Conservation (phyloP, 2,888 invertebrate genomes). For the Minunthozetes semirufus region DNA sequence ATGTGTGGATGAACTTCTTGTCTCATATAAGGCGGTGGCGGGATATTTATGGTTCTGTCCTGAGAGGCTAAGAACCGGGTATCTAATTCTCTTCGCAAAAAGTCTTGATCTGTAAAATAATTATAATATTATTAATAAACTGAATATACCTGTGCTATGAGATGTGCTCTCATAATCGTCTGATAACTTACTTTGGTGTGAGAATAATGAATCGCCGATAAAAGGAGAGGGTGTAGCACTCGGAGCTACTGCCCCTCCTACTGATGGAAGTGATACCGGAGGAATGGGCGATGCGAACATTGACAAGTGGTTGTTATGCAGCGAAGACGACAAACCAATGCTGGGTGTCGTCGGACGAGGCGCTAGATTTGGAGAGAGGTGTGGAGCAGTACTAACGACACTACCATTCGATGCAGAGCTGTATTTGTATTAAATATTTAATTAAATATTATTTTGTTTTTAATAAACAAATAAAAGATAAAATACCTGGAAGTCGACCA, state of each 20-base stretch:
- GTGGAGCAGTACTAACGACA: not conserved
- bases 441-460: not conserved
- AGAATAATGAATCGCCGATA: conserved; percentile 42
- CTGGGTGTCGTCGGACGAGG: conserved; percentile 33
- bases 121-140: too few relatives aligned
- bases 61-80: conserved; percentile 76
- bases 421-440: conserved; percentile 26
- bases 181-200: conserved; percentile 41
- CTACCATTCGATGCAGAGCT: conserved; percentile 34
- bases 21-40: conserved; percentile 49
- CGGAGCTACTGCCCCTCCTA: conserved; percentile 39
- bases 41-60: conserved; percentile 45
- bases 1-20: conserved; percentile 90
- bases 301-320: conserved; percentile 36
- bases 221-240: conserved; percentile 41
- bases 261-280: conserved; percentile 40
- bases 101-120: conserved; percentile 55
- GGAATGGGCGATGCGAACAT: conserved; percentile 43
- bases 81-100: conserved; percentile 80
- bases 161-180: too few relatives aligned
- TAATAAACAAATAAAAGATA: not conserved
- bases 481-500: not conserved
- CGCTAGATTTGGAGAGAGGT: conserved; percentile 32
- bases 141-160: too few relatives aligned
- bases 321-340: conserved; percentile 34